Evolutionary conservation across 2,888 invertebrate species (phyloP).

Genomic region (Anagyrus pseudococci): DNA sequence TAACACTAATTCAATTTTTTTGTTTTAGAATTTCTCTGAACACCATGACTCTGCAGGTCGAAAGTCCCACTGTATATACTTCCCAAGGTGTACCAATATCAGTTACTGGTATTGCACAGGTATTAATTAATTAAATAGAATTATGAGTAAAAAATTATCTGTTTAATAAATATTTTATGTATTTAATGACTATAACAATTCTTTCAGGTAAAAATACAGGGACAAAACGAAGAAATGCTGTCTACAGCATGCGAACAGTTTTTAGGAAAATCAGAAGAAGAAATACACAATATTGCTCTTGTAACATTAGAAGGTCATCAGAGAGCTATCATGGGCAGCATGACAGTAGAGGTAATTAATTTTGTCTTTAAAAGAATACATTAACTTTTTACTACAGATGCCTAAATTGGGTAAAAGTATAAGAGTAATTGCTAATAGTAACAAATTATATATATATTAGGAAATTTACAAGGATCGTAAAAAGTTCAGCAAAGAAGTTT

Average conservation of each 20-base stretch:
- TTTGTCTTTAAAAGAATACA: slow-evolving; percentile 1
- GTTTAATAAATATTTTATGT: slow-evolving; percentile 3
- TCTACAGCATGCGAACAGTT: slow-evolving; percentile 94
- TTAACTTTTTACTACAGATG: background rate
- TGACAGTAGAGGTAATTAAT: slow-evolving; percentile 81
- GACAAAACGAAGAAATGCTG: slow-evolving; percentile 88
- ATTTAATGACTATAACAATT: slow-evolving; percentile 25
- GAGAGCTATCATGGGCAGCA: slow-evolving; percentile 94
- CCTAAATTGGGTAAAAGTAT: background rate
- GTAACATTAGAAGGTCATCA: slow-evolving; percentile 94
- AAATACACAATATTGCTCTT: slow-evolving; percentile 89
- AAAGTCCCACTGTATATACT: slow-evolving; percentile 94
- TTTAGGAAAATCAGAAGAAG: slow-evolving; percentile 84
- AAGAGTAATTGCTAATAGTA: background rate
- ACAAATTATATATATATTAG: no score
- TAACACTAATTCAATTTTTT: slow-evolving; percentile 5
- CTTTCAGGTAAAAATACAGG: slow-evolving; percentile 81
- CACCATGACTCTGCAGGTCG: slow-evolving; percentile 96
- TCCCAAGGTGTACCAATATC: slow-evolving; percentile 97
- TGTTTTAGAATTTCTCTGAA: slow-evolving; percentile 85
- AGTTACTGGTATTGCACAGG: slow-evolving; percentile 97
- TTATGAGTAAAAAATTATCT: slow-evolving; percentile 13
- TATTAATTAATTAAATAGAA: slow-evolving; percentile 54
- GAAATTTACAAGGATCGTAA: slow-evolving; percentile 96
- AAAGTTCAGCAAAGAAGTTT: slow-evolving; percentile 93